Base-by-base conservation (phyloP, 2,797 vertebrate species). In the Smutsia temminckii region DNA sequence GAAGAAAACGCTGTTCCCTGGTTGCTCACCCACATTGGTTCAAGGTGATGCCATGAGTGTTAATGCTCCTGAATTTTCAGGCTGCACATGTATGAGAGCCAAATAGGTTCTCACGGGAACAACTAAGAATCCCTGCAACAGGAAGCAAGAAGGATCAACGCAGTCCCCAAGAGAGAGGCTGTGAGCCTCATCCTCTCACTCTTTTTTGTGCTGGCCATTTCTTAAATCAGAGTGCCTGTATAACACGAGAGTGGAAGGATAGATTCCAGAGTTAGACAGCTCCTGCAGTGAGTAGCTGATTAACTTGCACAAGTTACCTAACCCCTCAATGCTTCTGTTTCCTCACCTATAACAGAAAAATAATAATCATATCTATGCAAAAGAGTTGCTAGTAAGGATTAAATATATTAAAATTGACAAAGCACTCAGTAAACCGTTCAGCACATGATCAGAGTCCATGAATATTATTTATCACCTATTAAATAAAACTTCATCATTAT, bases 391-490 rank as follows among this genome's bases (percentile, higher is more conserved):
- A n/a, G 32, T 34, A 72, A 79, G 14, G 18, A 88, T 78, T 66
- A 79, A 94, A 29, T 61, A 89, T 71, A 68, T 29, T 75, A 78
- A 71, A 21, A 68, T 55, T 86, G 63, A 18, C 40, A 37, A 87
- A 72, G 11, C n/a, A 21, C 86, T 91, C 55, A 37, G 59, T 53
- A 63, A 89, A 42, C 6, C 91, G 6, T 69, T 25, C 27, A 57
- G 51, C 32, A 77, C 8, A 20, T 18, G 16, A 20, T n/a, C 21
- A 93, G 51, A 57, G 42, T 51, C 42, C 11, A 3, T 25, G 37
- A 40, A 80, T 46, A n/a, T 25, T 71, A 77, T 25, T 61, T 37
- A 81, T 49, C 8, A 6, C 9, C 27, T 66, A 55, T 34, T 55
- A 81, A 93, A 93, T 72, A 64, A 59, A 79, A 87, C 6, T 3